phyloP scores from a whole-genome alignment of 1,140 invertebrate species.

The Ceratoteleas bidentatus region DNA sequence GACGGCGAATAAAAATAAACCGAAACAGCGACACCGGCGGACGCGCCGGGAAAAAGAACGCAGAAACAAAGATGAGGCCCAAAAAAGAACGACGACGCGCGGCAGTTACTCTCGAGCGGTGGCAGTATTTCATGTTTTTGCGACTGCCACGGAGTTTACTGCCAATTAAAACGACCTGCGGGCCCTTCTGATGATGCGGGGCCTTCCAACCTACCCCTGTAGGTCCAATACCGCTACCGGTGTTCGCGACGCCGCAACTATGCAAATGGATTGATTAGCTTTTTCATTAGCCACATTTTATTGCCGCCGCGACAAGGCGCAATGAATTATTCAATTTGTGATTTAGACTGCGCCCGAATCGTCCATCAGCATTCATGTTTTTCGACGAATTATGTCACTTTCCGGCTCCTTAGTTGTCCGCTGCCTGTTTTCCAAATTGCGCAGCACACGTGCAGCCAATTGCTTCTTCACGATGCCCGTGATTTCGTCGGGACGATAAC shows the following conservation, averaged over 20 bases:
- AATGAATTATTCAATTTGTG: conserved; percentile 51
- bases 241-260: conserved; percentile 50
- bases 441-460: too few species aligned
- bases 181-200: conserved; percentile 59
- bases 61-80: conserved; percentile 53
- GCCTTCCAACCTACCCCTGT: conserved; percentile 18
- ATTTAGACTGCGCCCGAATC: conserved; percentile 20
- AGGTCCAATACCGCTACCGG: conserved; percentile 43
- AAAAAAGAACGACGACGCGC: conserved; percentile 56
- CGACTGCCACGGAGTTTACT: conserved; percentile 69
- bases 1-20: conserved; percentile 54
- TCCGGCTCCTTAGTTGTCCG: too few species aligned
- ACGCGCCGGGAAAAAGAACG: conserved; percentile 38
- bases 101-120: conserved; percentile 63
- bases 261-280: conserved; percentile 55
- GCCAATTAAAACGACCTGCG: conserved; percentile 71
- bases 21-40: conserved; percentile 41
- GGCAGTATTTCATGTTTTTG: conserved; percentile 72
- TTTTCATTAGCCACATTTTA: conserved; percentile 35
- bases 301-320: not conserved
- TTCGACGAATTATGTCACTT: too few species aligned
- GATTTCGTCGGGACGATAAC: too few species aligned
- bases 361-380: too few species aligned
- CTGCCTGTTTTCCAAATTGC: too few species aligned
- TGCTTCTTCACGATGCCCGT: too few species aligned